These are phyloP conservation scores for Myoxocephalus aenaeus DNA, from an alignment of 2,797 vertebrate genomes.

Conservation along the genomic window DNA sequence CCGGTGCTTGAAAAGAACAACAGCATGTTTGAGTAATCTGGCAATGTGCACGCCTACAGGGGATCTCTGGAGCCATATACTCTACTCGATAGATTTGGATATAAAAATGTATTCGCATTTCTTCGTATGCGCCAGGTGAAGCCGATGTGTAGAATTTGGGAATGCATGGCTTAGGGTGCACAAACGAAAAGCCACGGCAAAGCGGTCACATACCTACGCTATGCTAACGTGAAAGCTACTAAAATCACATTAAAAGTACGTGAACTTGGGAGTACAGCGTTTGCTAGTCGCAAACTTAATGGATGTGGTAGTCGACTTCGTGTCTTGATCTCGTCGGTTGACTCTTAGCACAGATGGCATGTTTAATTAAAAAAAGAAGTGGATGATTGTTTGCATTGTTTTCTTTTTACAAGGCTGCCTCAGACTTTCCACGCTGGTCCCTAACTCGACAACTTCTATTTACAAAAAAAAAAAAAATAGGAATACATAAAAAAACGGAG, in stretches of 20 bases:
- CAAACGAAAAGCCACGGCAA: not conserved
- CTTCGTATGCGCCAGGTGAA: not conserved
- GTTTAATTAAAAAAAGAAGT: not conserved
- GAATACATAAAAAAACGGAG: constrained; percentile 23
- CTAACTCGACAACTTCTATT: constrained; percentile 41
- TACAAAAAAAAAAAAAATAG: constrained; percentile 38
- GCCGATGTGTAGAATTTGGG: not conserved
- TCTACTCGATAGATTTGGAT: not conserved
- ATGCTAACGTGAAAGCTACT: not conserved
- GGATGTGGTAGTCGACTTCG: not conserved
- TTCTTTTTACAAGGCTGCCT: not conserved
- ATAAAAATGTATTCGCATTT: not conserved
- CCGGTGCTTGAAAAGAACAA: not conserved
- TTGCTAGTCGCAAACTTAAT: too few species aligned
- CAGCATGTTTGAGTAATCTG: not conserved
- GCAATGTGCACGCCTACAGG: not conserved
- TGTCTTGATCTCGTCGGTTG: not conserved
- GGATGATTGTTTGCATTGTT: not conserved
- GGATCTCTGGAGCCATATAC: not conserved
- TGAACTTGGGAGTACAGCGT: not conserved
- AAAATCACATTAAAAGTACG: not conserved
- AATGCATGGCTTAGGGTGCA: not conserved
- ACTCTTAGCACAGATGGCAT: not conserved
- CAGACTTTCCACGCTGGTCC: constrained; percentile 49
- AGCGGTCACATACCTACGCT: not conserved